Evolutionary conservation across 1,140 invertebrate genomes (phyloP).

Genomic region (Apocrypta bakeri): DNA sequence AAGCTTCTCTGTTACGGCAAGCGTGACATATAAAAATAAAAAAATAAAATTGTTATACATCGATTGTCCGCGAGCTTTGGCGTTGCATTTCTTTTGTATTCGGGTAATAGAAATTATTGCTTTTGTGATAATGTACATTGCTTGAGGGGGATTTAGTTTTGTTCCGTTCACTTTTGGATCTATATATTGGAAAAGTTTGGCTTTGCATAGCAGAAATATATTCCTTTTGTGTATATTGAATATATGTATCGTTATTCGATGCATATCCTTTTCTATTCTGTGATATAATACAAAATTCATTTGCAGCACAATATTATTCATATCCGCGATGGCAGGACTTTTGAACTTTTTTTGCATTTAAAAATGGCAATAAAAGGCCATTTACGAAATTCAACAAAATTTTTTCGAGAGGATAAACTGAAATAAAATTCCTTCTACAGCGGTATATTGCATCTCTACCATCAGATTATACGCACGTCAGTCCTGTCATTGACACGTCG

Average conservation of each 20-base stretch:
- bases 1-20: neutral
- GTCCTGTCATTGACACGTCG: constrained; percentile 14
- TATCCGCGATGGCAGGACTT: no score
- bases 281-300: no score
- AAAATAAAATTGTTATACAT: neutral
- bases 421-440: no score
- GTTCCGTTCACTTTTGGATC: neutral
- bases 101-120: neutral
- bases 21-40: neutral
- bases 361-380: no score
- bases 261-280: no score
- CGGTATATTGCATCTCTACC: neutral
- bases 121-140: neutral
- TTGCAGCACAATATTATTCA: no score
- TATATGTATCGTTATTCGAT: no score
- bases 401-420: no score
- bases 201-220: no score
- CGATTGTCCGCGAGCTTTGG: neutral
- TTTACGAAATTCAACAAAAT: no score
- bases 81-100: neutral
- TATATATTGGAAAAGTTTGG: neutral
- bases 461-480: constrained; percentile 6
- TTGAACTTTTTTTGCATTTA: no score
- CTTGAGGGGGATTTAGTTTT: neutral
- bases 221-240: no score